Evolutionary conservation across 2,797 vertebrate species (phyloP), one percentile per base, ranked within the genome.

Genomic region (Aphelocoma californica): DNA sequence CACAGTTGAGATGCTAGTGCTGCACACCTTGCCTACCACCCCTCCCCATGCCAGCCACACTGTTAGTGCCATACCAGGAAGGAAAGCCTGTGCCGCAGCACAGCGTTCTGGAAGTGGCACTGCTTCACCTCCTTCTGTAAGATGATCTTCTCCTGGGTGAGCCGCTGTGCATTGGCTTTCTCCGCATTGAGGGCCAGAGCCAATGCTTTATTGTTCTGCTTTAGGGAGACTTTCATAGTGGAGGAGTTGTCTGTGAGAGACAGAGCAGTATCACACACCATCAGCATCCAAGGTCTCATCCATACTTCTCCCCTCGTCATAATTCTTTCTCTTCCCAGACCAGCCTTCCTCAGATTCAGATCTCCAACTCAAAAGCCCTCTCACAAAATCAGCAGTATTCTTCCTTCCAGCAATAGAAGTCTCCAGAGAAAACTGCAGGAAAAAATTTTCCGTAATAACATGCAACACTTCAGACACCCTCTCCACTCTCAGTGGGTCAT

Each of bases 171-270:
- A 7, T 94, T 93, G 40, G 88, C 86, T 87, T 96, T 97, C 36
- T 97, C 87, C 2, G 86, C 96, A 70, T 88, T 97, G 65, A 98
- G 96, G n/a, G 97, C 97, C 75, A 95, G n/a, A 21, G 98, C 98
- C 90, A 98, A 62, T 3, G 97, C 97, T 95, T 97, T 98, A 48
- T 98, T 98, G 78, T 97, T 98, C 86, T 95, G 88, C 70, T 97
- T 97, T 23, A 98, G 80, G 40, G 97, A 97, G 20, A 97, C 45
- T 66, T 97, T 97, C 81, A 97, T 50, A 67, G 61, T 81, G n/a
- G 97, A 98, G 10, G 97, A 98, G 60, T 98, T 97, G 32, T 97
- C 97, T 98, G 75, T 40, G 90, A 75, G 36, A 40, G 69, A 92
- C 12, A 92, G 29, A 95, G 31, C 51, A 73, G 12, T 18, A 64